Evolutionary conservation across 64 coral and sea anemone species (phyloP).

Genomic region (Montipora sp.): DNA sequence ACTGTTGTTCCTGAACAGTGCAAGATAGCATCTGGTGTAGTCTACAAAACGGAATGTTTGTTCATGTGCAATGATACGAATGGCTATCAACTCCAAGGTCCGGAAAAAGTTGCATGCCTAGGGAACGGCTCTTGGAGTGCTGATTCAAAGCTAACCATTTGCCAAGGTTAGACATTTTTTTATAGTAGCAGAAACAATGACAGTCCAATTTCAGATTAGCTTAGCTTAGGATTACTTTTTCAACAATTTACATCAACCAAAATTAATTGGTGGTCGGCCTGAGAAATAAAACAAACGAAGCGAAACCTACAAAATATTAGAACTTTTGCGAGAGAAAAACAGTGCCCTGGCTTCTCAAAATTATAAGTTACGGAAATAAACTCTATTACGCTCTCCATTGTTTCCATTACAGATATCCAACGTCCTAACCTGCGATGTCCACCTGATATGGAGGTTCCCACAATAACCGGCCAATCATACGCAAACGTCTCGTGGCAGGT

Average conservation of each 20-base stretch:
- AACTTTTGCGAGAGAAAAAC: too few species aligned
- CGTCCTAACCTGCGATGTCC: slow-evolving; percentile 38
- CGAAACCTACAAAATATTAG: too few species aligned
- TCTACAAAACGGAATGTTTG: slow-evolving; percentile 49
- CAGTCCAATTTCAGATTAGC: too few species aligned
- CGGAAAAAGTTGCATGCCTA: slow-evolving; percentile 2
- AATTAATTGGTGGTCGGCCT: too few species aligned
- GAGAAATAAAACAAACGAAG: too few species aligned
- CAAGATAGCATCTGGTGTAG: slow-evolving; percentile 7
- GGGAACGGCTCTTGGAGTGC: slow-evolving; percentile 50
- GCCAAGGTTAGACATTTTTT: slow-evolving; percentile 21
- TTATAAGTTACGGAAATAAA: too few species aligned
- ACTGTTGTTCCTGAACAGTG: neutral
- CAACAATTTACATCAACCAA: neutral
- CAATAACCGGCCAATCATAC: slow-evolving; percentile 23
- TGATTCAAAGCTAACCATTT: neutral
- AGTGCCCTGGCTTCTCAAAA: too few species aligned
- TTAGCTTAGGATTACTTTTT: neutral
- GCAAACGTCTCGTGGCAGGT: slow-evolving; percentile 18
- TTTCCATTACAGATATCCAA: neutral
- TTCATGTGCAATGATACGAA: slow-evolving; percentile 43
- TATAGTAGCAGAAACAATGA: too few species aligned
- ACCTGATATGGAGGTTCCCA: neutral
- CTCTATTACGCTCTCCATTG: too few species aligned
- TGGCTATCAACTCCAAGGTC: slow-evolving; percentile 28